Evolutionary conservation across 2,888 invertebrate genomes (phyloP), one percentile per base, ranked within the genome.

Genomic region (Pristionchus arcanus): DNA sequence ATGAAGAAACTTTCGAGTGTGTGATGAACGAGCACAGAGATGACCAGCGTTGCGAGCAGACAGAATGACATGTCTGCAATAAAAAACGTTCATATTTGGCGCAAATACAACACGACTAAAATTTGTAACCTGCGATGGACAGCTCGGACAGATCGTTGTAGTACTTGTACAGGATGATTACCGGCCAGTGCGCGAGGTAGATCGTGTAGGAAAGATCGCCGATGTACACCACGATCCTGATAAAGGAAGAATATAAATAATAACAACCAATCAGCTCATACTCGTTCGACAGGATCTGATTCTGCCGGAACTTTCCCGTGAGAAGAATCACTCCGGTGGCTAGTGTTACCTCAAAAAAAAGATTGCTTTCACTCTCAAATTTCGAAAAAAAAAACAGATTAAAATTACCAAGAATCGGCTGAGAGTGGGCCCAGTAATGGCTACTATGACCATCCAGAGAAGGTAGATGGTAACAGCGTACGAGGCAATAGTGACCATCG

Each of bases 181-280:
- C 74, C 1, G 87, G 87, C 87, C 87, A 87, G 49, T 87, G 87
- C n/a, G 87, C 42, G n/a, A 87, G 68, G 55, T 87, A 87, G 74
- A 87, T 42, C 15, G 68, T 34, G 53, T 87, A 87, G 31, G 87
- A 87, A 5, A 87, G 53, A n/a, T 87, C 87, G 25, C 87, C 87
- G 74, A 87, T 71, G 87, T 87, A 87, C 15, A 87, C 71, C 4
- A 87, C 34, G 34, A 87, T 59, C 11, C 87, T 87, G 74, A 37
- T 19, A n/a, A 16, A 53, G n/a, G n/a, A n/a, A 74, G 3, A 37
- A n/a, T 42, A 83, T 55, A 4, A 2, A 19, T 53, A 53, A 4
- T n/a, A 42, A 3, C 16, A 53, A 53, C 1, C 53, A 66, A 25
- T 42, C 9, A 77, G 68, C 28, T 1, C 83, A 1, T 28, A 83